phyloP scores from a whole-genome alignment of 2,113 vertebrate species.

The Nesogale talazaci region DNA sequence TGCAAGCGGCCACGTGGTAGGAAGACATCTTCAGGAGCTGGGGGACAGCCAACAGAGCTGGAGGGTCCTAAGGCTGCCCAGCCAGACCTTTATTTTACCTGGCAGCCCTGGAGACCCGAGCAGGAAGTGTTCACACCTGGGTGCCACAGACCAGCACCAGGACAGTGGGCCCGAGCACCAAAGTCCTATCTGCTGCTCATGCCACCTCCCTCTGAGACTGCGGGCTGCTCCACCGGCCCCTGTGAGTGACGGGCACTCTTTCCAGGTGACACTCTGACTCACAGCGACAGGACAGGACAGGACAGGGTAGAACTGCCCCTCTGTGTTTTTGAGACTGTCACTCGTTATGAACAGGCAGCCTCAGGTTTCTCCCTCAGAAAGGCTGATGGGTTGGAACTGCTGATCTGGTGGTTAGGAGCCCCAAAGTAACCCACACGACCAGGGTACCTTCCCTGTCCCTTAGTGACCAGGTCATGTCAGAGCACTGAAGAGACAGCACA shows the following conservation, averaged over 20 bases:
- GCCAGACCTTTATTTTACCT: background rate
- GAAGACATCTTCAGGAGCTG: conserved; percentile 21
- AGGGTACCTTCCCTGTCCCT: background rate
- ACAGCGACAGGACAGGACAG: too few species aligned
- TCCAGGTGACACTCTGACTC: background rate
- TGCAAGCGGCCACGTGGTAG: background rate
- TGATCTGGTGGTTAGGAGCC: too few species aligned
- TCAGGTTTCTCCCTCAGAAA: too few species aligned
- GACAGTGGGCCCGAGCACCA: background rate
- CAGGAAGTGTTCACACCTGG: background rate
- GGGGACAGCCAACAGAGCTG: background rate
- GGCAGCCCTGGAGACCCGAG: background rate
- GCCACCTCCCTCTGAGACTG: background rate
- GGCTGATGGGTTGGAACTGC: too few species aligned
- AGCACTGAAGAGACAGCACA: background rate
- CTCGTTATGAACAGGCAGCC: too few species aligned
- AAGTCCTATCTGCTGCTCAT: background rate
- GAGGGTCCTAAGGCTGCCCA: background rate
- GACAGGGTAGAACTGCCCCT: too few species aligned
- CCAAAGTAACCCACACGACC: too few species aligned
- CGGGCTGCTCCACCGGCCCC: background rate
- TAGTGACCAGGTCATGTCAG: background rate
- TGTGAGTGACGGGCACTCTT: background rate
- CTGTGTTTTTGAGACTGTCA: too few species aligned
- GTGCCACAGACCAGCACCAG: background rate